A percentile compares a stretch with the other conserved stretches of the same genome.
Conservation (phyloP, 2,113 vertebrate genomes). For the Eonycteris spelaea region DNA sequence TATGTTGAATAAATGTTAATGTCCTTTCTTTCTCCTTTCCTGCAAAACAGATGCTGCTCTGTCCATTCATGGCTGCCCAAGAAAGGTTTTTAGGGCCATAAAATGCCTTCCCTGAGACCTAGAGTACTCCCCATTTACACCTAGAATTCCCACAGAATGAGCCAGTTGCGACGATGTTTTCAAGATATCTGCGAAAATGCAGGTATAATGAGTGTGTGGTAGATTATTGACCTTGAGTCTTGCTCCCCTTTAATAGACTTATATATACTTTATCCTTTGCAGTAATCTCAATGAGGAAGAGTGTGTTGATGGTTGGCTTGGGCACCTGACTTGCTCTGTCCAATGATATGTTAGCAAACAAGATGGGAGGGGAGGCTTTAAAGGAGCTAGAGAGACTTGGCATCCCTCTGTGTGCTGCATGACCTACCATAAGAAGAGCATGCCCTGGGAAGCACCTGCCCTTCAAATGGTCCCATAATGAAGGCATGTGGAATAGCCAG, state of each 20-base stretch:
- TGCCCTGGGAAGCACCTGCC: not conserved
- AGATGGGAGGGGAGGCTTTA: not conserved
- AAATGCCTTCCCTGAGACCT: no score
- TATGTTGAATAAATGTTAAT: no score
- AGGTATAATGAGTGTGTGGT: not conserved
- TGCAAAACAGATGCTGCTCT: no score
- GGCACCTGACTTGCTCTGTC: not conserved
- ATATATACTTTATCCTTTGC: not conserved
- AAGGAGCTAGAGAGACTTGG: not conserved
- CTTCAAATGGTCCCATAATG: not conserved
- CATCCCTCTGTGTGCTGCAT: not conserved
- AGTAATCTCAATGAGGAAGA: not conserved
- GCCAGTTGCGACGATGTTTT: not conserved
- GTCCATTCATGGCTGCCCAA: no score
- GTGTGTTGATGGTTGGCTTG: accelerated
- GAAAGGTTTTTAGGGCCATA: no score
- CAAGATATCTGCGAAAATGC: not conserved
- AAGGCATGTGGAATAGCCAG: not conserved
- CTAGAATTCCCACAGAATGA: not conserved
- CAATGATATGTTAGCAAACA: not conserved
- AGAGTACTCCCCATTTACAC: no score
- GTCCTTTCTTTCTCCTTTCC: no score
- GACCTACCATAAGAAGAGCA: no score
- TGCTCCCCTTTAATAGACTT: not conserved
- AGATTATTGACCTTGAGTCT: not conserved